Percentiles rank a stretch among this genome's conserved stretches.
These are phyloP conservation scores for Teinopalpus imperialis DNA, from an alignment of 2,888 invertebrate species.

Conservation along the genomic window DNA sequence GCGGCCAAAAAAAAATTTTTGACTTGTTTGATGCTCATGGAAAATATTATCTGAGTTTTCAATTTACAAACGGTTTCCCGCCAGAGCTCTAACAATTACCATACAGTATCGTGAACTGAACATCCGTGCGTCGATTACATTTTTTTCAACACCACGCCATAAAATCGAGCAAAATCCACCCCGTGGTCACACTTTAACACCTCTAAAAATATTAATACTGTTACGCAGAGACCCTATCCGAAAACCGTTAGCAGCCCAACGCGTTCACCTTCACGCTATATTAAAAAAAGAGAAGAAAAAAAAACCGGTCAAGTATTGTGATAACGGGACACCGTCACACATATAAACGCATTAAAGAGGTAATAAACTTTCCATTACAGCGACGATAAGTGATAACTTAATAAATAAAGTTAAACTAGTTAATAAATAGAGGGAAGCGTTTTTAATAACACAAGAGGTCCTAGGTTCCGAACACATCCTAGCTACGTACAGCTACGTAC, in stretches of 20 bases:
- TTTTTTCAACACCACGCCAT: too few species aligned
- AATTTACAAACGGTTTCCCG: too few species aligned
- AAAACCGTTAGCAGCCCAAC: constrained; percentile 22
- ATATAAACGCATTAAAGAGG: constrained; percentile 43
- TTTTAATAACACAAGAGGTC: constrained; percentile 26
- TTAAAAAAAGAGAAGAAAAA: constrained; percentile 6
- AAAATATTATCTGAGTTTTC: too few species aligned
- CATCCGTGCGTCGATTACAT: background rate
- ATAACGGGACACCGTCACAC: constrained; percentile 44
- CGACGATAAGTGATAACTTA: constrained; percentile 48
- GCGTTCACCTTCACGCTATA: constrained; percentile 25
- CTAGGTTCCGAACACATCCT: constrained; percentile 67
- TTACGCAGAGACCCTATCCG: constrained; percentile 35
- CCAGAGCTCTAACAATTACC: too few species aligned
- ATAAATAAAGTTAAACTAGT: constrained; percentile 67
- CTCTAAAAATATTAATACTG: constrained; percentile 61
- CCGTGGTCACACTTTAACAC: constrained; percentile 30
- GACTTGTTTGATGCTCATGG: constrained; percentile 24
- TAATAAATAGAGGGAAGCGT: constrained; percentile 65
- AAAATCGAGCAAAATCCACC: constrained; percentile 14
- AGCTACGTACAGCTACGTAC: constrained; percentile 76
- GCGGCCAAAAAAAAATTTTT: constrained; percentile 13
- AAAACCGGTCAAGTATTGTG: background rate
- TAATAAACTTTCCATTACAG: background rate
- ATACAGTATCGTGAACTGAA: too few species aligned